Conservation (phyloP, 2,888 invertebrate genomes). For the Agrypnus murinus region DNA sequence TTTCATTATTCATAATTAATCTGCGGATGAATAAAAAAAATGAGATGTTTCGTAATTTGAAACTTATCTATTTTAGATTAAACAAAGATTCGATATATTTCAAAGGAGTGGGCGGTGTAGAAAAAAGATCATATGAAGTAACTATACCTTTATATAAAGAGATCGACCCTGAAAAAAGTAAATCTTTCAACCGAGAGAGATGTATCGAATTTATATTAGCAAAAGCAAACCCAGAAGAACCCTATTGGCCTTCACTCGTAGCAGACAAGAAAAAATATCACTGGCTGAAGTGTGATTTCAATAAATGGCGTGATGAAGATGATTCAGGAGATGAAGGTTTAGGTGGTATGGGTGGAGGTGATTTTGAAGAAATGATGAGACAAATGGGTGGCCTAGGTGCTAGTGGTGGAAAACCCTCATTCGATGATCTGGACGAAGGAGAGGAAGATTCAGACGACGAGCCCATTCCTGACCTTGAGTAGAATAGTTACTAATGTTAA, state of each 20-base stretch:
- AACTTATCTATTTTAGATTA: slow-evolving; percentile 72
- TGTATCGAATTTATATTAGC: slow-evolving; percentile 84
- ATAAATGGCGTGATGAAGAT: slow-evolving; percentile 98
- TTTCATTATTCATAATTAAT: slow-evolving; percentile 22
- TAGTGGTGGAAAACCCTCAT: slow-evolving; percentile 77
- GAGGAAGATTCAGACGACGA: slow-evolving; percentile 87
- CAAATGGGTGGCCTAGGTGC: slow-evolving; percentile 79
- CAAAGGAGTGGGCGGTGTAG: slow-evolving; percentile 89
- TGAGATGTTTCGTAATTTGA: too few species aligned
- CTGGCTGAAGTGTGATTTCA: slow-evolving; percentile 98
- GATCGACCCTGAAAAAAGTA: slow-evolving; percentile 87
- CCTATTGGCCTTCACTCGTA: slow-evolving; percentile 92
- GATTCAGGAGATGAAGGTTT: slow-evolving; percentile 88
- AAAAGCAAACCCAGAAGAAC: slow-evolving; percentile 79
- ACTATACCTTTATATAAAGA: slow-evolving; percentile 89
- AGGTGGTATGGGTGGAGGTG: slow-evolving; percentile 72
- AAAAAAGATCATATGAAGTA: slow-evolving; percentile 90
- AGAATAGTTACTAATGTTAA: slow-evolving; percentile 44
- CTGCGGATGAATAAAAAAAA: too few species aligned
- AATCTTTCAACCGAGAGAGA: slow-evolving; percentile 82
- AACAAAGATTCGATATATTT: slow-evolving; percentile 85
- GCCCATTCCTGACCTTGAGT: slow-evolving; percentile 84
- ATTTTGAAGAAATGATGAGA: slow-evolving; percentile 83
- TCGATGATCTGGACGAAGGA: slow-evolving; percentile 81
- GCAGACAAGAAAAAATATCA: slow-evolving; percentile 92